These are phyloP conservation scores for Paramisgurnus dabryanus DNA, from an alignment of 2,113 vertebrate species.

Conservation along the genomic window DNA sequence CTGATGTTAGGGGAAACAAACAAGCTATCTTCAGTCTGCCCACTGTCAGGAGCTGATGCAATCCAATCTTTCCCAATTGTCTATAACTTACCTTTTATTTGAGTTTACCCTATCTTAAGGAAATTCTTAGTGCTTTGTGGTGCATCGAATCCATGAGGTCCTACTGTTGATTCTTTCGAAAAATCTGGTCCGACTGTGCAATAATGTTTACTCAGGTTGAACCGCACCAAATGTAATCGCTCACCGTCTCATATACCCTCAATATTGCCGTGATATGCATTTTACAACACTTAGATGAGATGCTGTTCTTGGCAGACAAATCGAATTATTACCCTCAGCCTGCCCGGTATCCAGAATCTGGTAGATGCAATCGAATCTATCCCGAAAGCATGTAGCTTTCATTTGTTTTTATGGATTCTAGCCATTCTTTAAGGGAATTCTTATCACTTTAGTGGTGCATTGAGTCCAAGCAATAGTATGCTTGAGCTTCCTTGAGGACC, in stretches of 20 bases:
- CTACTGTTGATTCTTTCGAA: background rate
- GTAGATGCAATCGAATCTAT: background rate
- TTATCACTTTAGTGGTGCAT: constrained; percentile 11
- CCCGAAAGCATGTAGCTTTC: constrained; percentile 17
- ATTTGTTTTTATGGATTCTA: constrained; percentile 30
- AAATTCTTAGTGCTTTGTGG: background rate
- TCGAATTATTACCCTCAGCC: background rate
- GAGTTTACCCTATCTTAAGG: background rate
- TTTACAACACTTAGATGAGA: constrained; percentile 5
- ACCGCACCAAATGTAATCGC: background rate
- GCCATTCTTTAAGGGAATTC: background rate
- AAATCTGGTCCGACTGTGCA: background rate
- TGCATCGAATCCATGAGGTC: background rate
- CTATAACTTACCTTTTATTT: background rate
- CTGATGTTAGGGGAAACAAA: too few relatives aligned
- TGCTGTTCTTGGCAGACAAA: constrained; percentile 13
- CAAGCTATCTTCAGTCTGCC: background rate
- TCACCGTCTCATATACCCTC: background rate
- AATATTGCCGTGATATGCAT: background rate
- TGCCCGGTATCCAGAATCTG: background rate
- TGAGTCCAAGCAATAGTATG: background rate
- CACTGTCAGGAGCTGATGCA: background rate
- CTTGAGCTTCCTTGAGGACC: background rate
- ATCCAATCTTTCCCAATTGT: background rate
- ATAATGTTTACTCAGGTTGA: constrained; percentile 7